Evolutionary conservation across 1,140 invertebrate species (phyloP), one percentile per base, ranked within the genome.

Genomic region (Neodiprion virginianus): DNA sequence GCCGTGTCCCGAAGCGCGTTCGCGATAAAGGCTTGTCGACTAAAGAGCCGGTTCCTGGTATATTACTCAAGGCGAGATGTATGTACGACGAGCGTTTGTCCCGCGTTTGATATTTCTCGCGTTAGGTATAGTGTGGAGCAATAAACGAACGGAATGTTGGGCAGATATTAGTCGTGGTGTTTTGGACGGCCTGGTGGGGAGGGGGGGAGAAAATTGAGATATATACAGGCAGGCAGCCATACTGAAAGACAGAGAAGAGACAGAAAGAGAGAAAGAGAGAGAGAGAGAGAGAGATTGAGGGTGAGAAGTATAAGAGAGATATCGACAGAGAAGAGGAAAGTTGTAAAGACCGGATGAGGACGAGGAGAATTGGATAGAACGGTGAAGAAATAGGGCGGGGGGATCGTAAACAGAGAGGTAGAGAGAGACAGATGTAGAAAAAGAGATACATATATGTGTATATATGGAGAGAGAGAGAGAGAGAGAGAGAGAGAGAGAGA

Each of bases 261-360:
- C 21, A 28, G 28, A 40, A 5, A 40, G 28, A 40, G 28, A 40
- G 28, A 40, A 5, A 28, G 2, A 40, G 28, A 40, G 28, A 40
- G 28, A 40, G 28, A 40, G 28, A 40, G 2, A 40, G 28, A 40
- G 5, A 40, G 28, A 12, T 71, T 71, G 47, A 50, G 70, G 61
- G 7, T 8, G 10, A 40, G 17, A 9, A 23, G 40, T 23, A 23
- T 17, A 23, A 69, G 9, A 73, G 73, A 75, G 50, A 77, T 69
- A 73, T 12, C 72, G 50, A 72, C 66, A 72, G 69, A 73, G 23
- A 76, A 76, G 74, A 72, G 69, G 67, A 68, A 65, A 53, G 61
- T 61, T 53, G 72, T 73, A 69, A 70, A 68, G 49, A 76, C 28
- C 53, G 68, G 47, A 73, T 40, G 28, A 40, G 28, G 28, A 40